Evolutionary conservation across 23 tunicate genomes (phyloP).

Genomic region (Clavelina lepadiformis): DNA sequence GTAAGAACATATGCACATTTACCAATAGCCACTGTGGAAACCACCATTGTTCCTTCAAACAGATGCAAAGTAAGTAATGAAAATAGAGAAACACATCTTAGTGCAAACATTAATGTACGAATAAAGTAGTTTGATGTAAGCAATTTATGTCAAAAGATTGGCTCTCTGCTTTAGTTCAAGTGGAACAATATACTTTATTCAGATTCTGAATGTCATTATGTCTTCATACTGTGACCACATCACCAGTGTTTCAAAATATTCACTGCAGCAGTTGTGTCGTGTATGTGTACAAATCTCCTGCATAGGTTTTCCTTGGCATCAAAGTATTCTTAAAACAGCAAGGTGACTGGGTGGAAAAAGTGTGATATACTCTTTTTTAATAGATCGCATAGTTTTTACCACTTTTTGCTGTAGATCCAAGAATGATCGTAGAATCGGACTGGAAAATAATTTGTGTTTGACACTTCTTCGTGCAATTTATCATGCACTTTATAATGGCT

Average conservation of each 20-base stretch:
- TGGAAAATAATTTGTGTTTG: conserved; percentile 20
- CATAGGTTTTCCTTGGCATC: conserved; percentile 68
- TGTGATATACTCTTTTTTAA: too few species aligned
- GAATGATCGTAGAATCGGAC: conserved; percentile 21
- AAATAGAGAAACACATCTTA: too few species aligned
- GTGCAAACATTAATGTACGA: too few species aligned
- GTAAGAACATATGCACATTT: conserved; percentile 10
- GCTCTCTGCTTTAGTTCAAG: too few species aligned
- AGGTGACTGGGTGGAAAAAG: too few species aligned
- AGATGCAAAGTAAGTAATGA: conserved; percentile 15
- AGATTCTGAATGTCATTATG: conserved; percentile 48
- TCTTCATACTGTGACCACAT: conserved; percentile 32
- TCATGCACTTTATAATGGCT: conserved; percentile 65
- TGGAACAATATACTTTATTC: not conserved
- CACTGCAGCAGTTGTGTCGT: conserved; percentile 41
- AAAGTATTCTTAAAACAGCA: conserved; percentile 2
- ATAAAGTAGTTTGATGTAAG: too few species aligned
- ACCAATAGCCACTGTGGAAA: conserved; percentile 10
- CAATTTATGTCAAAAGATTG: too few species aligned
- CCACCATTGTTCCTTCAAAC: conserved; percentile 39
- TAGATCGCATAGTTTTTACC: not conserved
- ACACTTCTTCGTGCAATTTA: conserved; percentile 46
- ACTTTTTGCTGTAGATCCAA: conserved; percentile 1
- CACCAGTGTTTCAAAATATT: conserved; percentile 15
- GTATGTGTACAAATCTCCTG: conserved; percentile 22